Conservation (phyloP, 2,113 vertebrate genomes). For the Pheucticus melanocephalus region DNA sequence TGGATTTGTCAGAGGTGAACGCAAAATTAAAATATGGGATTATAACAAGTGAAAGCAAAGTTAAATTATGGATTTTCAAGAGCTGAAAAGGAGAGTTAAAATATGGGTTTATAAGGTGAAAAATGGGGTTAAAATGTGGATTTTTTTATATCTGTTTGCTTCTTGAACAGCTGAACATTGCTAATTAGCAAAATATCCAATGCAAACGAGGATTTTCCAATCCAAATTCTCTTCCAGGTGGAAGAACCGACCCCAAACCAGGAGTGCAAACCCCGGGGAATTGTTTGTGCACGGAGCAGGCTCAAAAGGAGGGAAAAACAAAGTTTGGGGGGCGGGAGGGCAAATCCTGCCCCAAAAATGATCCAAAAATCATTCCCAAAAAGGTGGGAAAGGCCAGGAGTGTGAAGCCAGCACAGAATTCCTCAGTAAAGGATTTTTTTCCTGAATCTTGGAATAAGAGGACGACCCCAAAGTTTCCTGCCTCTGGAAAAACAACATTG, state of each 20-base stretch:
- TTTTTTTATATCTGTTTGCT: neutral
- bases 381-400: accelerated
- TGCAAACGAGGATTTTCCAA: neutral
- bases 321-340: accelerated
- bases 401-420: accelerated
- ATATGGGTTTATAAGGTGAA: neutral
- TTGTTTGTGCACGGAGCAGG: neutral
- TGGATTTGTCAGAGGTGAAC: neutral
- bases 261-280: accelerated
- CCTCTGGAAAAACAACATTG: neutral
- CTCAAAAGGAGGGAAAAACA: neutral
- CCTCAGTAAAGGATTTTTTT: neutral
- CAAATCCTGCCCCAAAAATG: neutral
- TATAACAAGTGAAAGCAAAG: neutral
- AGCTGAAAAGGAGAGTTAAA: neutral
- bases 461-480: accelerated
- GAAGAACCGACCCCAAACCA: neutral
- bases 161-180: neutral
- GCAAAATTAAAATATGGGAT: neutral
- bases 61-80: neutral
- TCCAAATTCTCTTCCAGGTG: too few relatives aligned
- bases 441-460: neutral
- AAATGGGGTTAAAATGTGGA: accelerated
- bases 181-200: neutral
- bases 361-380: neutral